Conservation (phyloP, 2,113 vertebrate species). For the Lagenorhynchus albirostris region DNA sequence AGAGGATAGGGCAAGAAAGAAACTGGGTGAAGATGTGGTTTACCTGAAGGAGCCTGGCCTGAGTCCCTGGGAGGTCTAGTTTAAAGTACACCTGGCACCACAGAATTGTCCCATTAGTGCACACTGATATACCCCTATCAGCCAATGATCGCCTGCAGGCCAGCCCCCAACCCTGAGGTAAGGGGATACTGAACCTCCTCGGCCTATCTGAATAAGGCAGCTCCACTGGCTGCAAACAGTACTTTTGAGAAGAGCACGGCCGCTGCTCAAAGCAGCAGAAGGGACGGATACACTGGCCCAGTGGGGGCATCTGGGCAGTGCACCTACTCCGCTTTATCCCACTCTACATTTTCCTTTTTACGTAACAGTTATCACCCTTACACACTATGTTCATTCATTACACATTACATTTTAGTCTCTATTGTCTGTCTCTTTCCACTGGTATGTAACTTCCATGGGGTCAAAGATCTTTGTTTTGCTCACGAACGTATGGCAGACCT, state of each 20-base stretch:
- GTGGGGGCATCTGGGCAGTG: too few relatives aligned
- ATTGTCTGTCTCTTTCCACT: not conserved
- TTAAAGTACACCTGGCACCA: not conserved
- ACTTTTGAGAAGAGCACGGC: not conserved
- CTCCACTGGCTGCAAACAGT: not conserved
- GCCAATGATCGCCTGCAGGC: not conserved
- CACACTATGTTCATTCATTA: not conserved
- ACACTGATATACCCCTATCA: not conserved
- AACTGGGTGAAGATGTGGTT: not conserved
- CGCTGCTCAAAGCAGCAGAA: not conserved
- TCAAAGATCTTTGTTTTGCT: not conserved
- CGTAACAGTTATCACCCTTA: not conserved
- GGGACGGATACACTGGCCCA: not conserved
- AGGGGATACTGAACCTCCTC: not conserved
- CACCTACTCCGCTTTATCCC: not conserved
- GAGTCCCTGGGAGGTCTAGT: not conserved
- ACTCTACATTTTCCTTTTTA: not conserved
- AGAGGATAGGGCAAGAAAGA: not conserved
- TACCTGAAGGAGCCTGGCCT: not conserved
- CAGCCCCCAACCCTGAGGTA: not conserved
- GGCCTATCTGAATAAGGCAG: not conserved
- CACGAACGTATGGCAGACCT: not conserved
- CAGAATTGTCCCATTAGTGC: not conserved
- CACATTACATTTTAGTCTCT: not conserved
- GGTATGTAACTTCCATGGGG: not conserved